phyloP scores from a whole-genome alignment of 2,797 vertebrate species.

The Margarornis squamiger region DNA sequence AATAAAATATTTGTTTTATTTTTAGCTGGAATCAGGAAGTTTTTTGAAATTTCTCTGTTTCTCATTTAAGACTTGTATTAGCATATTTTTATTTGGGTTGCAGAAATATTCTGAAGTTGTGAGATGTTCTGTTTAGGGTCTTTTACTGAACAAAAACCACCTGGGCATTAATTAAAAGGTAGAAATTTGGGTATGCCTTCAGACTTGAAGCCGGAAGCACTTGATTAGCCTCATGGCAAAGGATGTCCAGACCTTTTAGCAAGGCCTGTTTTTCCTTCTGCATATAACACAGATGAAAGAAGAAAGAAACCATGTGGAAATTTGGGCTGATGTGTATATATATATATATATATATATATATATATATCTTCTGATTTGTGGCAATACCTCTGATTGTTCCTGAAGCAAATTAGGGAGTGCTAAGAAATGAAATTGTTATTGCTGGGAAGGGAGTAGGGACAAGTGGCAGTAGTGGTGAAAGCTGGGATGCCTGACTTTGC shows the following conservation, averaged over 20 bases:
- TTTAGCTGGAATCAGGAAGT: constrained; percentile 10
- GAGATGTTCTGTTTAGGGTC: not conserved
- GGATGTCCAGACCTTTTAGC: not conserved
- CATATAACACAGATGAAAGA: not conserved
- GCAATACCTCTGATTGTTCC: not conserved
- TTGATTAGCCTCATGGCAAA: not conserved
- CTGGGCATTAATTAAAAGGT: not conserved
- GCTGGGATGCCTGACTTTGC: not conserved
- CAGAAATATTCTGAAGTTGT: not conserved
- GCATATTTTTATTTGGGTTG: not conserved
- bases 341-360: not conserved
- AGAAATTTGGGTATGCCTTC: not conserved
- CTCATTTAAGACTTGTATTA: not conserved
- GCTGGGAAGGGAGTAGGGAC: not conserved
- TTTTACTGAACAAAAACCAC: not conserved
- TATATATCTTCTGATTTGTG: not conserved
- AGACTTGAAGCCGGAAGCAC: not conserved
- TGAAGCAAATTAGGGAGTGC: not conserved
- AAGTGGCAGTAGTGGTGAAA: not conserved
- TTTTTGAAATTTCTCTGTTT: constrained; percentile 17
- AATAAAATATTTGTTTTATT: constrained; percentile 52
- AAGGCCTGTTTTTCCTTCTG: not conserved
- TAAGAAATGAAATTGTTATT: not conserved
- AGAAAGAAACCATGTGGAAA: not conserved
- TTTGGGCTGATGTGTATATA: not conserved